Percentiles rank a stretch among this genome's conserved stretches.
phyloP scores from a whole-genome alignment of 2,797 vertebrate species.

The Masticophis lateralis region DNA sequence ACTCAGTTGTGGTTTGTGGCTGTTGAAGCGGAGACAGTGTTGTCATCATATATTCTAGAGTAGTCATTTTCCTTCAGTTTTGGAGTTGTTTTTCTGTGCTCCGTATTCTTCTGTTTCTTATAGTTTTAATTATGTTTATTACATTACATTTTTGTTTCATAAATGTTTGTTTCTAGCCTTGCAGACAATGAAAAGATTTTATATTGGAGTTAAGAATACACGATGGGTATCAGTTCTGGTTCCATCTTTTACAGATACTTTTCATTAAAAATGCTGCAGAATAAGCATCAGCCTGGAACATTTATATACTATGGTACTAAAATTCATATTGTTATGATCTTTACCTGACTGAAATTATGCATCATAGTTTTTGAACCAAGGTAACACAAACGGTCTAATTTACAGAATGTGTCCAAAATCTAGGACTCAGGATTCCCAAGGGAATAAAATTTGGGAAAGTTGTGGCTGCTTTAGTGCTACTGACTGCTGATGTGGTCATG shows the following conservation, averaged over 20 bases:
- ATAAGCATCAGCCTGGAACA: not conserved
- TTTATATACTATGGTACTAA: not conserved
- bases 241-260: not conserved
- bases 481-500: not conserved
- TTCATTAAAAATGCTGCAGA: not conserved
- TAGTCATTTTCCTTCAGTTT: not conserved
- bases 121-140: not conserved
- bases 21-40: not conserved
- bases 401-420: not conserved
- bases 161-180: not conserved
- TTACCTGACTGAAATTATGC: not conserved
- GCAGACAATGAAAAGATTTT: not conserved
- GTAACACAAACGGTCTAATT: not conserved
- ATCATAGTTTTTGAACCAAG: not conserved
- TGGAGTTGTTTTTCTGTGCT: not conserved
- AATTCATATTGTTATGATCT: not conserved
- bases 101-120: not conserved
- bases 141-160: not conserved
- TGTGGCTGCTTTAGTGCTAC: not conserved
- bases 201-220: not conserved
- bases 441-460: not conserved
- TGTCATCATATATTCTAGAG: not conserved
- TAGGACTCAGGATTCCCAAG: not conserved
- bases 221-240: not conserved
- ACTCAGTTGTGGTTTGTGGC: slow-evolving; percentile 28